Evolutionary conservation across 2,888 invertebrate genomes (phyloP), one percentile per base, ranked within the genome.

Genomic region (Aphidoletes aphidimyza): DNA sequence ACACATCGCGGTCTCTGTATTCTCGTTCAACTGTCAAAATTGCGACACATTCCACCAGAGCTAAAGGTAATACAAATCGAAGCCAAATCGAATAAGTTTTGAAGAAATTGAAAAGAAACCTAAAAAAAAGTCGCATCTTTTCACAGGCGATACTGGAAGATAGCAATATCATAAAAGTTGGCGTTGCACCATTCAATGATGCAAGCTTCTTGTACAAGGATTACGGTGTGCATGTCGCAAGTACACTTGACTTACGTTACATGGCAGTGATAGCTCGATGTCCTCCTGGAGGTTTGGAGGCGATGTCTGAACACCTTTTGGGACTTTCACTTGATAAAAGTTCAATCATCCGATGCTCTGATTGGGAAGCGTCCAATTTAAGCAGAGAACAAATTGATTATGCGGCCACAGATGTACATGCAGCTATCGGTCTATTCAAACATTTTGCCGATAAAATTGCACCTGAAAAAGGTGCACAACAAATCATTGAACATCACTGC

Each of bases 341-440:
- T 87, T 92, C 92, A 91, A 89, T 92, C 87, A 88, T 95, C 37
- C 92, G 94, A 54, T 94, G 94, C 88, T 93, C 95, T 85, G 90
- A 96, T 88, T 96, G 96, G 96, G 93, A 94, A 87, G 93, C 93
- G 0, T 90, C 91, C 1, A 88, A 87, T 0, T 90, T 96, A 14
- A 91, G 92, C 11, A 87, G 91, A 0, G 90, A 91, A 85, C 96
- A 96, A 89, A 89, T 92, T 0, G 89, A 91, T n/a, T 96, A 96
- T 89, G 96, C 96, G 0, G 94, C 96, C 0, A 91, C 92, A 3
- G 96, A 96, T 89, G 95, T 95, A 0, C 90, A 94, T 85, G 93
- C 93, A 0, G 94, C 94, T 2, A 91, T 94, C 39, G 92, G 92
- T 86, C 93, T 96, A 86, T 95, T 94, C 87, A 91, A 91, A 78